These are phyloP conservation scores for Eilema sororculum DNA, from an alignment of 2,888 invertebrate genomes.

Conservation along the genomic window DNA sequence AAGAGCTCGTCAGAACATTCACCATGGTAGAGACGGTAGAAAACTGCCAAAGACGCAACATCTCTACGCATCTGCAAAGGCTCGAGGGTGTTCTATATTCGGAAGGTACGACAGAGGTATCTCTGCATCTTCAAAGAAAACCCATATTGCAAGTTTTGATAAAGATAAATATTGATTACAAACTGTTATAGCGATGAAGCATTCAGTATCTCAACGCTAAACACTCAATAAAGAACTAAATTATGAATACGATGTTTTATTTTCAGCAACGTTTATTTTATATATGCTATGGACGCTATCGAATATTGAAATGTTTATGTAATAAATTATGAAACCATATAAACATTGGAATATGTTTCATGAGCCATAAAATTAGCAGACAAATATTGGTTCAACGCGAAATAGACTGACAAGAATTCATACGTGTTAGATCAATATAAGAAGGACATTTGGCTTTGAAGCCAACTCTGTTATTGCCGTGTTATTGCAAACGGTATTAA, in stretches of 20 bases:
- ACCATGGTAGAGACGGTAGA: too few relatives aligned
- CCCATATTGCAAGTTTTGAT: background rate
- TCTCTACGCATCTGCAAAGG: too few relatives aligned
- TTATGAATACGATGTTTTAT: slow-evolving; percentile 44
- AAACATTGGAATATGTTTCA: slow-evolving; percentile 83
- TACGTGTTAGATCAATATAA: background rate
- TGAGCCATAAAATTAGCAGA: slow-evolving; percentile 71
- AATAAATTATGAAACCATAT: slow-evolving; percentile 81
- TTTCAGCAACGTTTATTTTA: slow-evolving; percentile 39
- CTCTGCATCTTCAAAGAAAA: background rate
- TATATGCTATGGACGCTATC: slow-evolving; percentile 33
- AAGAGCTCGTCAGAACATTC: too few relatives aligned
- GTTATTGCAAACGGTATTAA: slow-evolving; percentile 2
- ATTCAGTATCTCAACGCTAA: slow-evolving; percentile 39
- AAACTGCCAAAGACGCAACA: too few relatives aligned
- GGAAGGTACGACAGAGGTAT: too few relatives aligned
- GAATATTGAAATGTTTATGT: slow-evolving; percentile 67
- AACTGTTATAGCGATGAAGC: slow-evolving; percentile 43
- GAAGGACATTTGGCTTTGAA: background rate
- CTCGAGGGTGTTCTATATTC: too few relatives aligned
- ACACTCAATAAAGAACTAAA: slow-evolving; percentile 41
- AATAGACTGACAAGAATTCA: slow-evolving; percentile 16
- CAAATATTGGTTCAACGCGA: slow-evolving; percentile 59
- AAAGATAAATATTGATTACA: slow-evolving; percentile 23
- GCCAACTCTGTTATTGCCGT: slow-evolving; percentile 8